Conservation (phyloP, 2,888 invertebrate genomes). For the Apeira syringaria region DNA sequence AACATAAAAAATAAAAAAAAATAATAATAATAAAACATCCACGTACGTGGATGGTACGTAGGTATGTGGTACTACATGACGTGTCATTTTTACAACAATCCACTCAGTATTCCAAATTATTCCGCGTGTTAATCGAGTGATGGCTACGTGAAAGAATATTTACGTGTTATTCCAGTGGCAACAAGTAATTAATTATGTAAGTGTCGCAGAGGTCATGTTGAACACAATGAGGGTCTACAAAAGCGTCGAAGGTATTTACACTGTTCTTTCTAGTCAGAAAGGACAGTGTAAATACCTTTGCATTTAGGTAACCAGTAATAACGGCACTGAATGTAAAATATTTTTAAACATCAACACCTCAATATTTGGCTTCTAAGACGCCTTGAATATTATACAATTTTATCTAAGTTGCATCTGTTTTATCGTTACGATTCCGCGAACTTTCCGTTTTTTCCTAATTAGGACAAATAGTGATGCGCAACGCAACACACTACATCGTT, state of each 20-base stretch:
- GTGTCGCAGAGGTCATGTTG: constrained; percentile 63
- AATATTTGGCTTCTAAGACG: neutral
- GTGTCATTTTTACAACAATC: neutral
- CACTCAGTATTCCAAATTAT: constrained; percentile 13
- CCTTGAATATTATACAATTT: neutral
- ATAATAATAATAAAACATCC: too few relatives aligned
- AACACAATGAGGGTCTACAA: constrained; percentile 52
- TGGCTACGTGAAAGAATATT: constrained; percentile 18
- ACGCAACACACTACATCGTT: constrained; percentile 16
- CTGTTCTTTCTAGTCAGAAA: constrained; percentile 1
- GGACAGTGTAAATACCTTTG: too few relatives aligned
- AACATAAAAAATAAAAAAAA: too few relatives aligned
- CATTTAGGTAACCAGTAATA: too few relatives aligned
- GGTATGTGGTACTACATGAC: too few relatives aligned
- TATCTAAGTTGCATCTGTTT: neutral
- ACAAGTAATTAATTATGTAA: constrained; percentile 61
- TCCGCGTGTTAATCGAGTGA: constrained; percentile 15
- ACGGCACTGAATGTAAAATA: too few relatives aligned
- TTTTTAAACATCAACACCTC: too few relatives aligned
- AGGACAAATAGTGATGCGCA: constrained; percentile 24
- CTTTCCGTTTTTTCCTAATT: constrained; percentile 15
- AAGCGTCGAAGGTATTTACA: constrained; percentile 10
- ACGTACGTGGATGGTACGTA: too few relatives aligned
- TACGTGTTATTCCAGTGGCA: constrained; percentile 12
- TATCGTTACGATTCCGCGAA: constrained; percentile 10